Conservation (phyloP, 1,140 invertebrate species). For the Caenorhabditis latens region DNA sequence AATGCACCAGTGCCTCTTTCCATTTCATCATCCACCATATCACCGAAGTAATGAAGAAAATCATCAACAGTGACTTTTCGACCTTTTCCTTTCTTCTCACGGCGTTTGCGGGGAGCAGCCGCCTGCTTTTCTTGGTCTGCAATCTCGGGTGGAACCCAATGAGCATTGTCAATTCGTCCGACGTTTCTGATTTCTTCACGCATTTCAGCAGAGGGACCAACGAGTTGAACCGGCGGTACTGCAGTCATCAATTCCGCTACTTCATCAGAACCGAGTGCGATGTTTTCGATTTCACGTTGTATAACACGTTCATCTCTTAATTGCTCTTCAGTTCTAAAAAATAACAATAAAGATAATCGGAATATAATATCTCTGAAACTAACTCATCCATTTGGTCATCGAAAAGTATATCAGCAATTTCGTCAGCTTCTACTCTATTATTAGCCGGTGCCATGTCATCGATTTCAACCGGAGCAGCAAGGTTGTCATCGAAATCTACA, state of each 20-base stretch:
- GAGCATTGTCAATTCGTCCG: constrained; percentile 40
- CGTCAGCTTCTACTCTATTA: neutral
- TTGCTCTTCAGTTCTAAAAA: neutral
- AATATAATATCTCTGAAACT: neutral
- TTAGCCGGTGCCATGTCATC: neutral
- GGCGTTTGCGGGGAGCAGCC: neutral
- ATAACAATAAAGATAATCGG: neutral
- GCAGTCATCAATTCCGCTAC: constrained; percentile 29
- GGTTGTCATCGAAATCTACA: neutral
- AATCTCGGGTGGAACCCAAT: constrained; percentile 18
- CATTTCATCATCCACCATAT: neutral
- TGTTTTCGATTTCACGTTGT: neutral
- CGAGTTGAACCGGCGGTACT: neutral
- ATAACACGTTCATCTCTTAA: neutral
- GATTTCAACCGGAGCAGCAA: neutral
- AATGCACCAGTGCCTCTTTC: neutral
- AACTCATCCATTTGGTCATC: constrained; percentile 12
- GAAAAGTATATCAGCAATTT: neutral
- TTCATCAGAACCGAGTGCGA: neutral
- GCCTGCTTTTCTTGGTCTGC: constrained; percentile 16
- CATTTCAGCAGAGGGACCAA: constrained; percentile 24
- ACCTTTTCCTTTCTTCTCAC: constrained; percentile 14
- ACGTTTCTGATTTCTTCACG: constrained; percentile 21
- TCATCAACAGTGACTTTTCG: constrained; percentile 11
- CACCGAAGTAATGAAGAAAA: constrained; percentile 41